phyloP scores from a whole-genome alignment of 2,113 vertebrate species.

The Machaerirhynchus nigripectus region DNA sequence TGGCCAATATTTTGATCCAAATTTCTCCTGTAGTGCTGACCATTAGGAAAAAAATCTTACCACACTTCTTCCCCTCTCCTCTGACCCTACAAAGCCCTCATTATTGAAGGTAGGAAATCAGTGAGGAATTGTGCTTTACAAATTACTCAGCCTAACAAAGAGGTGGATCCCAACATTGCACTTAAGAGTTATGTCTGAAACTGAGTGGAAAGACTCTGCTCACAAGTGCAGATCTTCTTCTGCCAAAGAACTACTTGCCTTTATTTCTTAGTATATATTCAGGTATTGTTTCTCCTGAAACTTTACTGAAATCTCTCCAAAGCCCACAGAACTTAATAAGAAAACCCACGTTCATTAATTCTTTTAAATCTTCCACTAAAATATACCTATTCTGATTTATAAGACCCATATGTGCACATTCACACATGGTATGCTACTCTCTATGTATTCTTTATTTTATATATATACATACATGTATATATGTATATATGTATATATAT shows the following conservation, averaged over 20 bases:
- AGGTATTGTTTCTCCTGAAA: not conserved
- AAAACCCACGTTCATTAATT: not conserved
- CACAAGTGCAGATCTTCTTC: not conserved
- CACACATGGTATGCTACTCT: rapidly evolving
- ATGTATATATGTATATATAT: not conserved
- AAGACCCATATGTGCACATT: not conserved
- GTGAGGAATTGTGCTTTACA: not conserved
- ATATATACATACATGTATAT: not conserved
- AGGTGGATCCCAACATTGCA: not conserved
- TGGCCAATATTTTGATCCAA: not conserved
- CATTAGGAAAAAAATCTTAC: not conserved
- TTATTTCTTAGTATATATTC: not conserved
- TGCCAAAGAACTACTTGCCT: not conserved
- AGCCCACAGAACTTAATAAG: not conserved
- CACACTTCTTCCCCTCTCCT: not conserved
- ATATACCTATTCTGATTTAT: not conserved
- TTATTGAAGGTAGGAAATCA: not conserved
- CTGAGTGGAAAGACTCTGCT: not conserved
- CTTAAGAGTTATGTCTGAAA: not conserved
- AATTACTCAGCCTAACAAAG: not conserved
- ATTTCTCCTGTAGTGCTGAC: not conserved
- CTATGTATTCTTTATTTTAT: not conserved
- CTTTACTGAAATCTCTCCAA: not conserved
- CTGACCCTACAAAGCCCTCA: not conserved
- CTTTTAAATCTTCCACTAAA: not conserved